phyloP scores from a whole-genome alignment of 2,113 vertebrate species.

The Actenoides hombroni region DNA sequence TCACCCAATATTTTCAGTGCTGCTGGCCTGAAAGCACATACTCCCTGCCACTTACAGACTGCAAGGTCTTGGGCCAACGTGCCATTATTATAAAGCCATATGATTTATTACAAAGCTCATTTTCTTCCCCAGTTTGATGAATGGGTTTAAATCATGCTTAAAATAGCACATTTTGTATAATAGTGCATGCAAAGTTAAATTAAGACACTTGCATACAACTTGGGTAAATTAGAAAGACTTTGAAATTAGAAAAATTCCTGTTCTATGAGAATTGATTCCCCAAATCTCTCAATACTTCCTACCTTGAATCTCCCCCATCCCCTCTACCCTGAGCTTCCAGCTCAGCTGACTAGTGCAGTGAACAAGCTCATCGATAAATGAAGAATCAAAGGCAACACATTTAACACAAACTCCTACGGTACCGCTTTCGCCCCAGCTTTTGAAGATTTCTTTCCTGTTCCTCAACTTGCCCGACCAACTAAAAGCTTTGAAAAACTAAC shows the following conservation, averaged over 20 bases:
- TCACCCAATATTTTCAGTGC: not conserved
- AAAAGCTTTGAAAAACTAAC: constrained; percentile 36
- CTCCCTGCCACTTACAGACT: not conserved
- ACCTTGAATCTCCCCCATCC: not conserved
- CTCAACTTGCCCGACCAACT: not conserved
- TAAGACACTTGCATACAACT: not conserved
- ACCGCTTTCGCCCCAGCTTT: constrained; percentile 20
- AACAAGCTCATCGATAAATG: not conserved
- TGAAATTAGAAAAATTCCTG: too few relatives aligned
- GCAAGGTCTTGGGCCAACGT: not conserved
- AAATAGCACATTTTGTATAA: not conserved
- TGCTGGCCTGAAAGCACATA: not conserved
- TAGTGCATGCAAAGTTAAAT: not conserved
- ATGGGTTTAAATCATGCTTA: not conserved
- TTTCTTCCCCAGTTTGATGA: not conserved
- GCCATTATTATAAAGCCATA: not conserved
- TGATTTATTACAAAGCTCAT: not conserved
- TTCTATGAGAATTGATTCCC: not conserved
- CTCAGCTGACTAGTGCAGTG: not conserved
- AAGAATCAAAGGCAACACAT: not conserved
- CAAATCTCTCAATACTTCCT: not conserved
- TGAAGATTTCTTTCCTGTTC: constrained; percentile 10
- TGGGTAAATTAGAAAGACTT: not conserved
- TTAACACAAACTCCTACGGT: not conserved
- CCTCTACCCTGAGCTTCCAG: not conserved